Evolutionary conservation across 2,888 invertebrate species (phyloP), one percentile per base, ranked within the genome.

Genomic region (Rugalucina vietnamica): DNA sequence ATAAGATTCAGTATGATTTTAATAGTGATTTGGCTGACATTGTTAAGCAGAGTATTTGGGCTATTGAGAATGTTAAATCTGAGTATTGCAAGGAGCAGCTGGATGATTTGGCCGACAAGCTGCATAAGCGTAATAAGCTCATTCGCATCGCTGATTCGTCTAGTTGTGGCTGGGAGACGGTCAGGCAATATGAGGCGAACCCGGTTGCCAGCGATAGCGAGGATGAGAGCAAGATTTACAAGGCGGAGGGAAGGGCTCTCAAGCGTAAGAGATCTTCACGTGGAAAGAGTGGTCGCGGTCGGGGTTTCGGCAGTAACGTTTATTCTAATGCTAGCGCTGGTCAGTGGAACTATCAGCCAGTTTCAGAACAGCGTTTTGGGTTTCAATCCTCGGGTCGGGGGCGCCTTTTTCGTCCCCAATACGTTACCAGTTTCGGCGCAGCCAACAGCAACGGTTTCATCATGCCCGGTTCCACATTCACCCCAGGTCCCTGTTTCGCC

Each of bases 191-290:
- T 57, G 71, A 71, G 43, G 21, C 69, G 12, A 75, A 83, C 27
- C 82, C 82, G 1, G 27, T 83, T n/a, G 86, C 82, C 1, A 70
- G 54, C 27, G 80, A 85, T 39, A 76, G 70, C 1, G 86, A 83
- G 0, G 83, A 81, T 49, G 82, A 81, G 24, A 69, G 70, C 36
- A 83, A 79, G 49, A 86, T 86, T 34, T 32, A 34, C n/a, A 79
- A 79, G 54, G 86, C 84, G n/a, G 86, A 88, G 37, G 69, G 14
- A 37, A n/a, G 85, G 2, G 85, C 89, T 27, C 29, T 85, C 10
- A 76, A 82, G 36, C 80, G 76, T 43, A 69, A 78, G 27, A 87
- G 84, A 37, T 29, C 70, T 57, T 57, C 57, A 27, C 24, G 29
- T 3, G n/a, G 70, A 12, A 70, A 36, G 36, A 36, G 14, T 32